Evolutionary conservation across 2,113 vertebrate species (phyloP).

Genomic region (Oncorhynchus keta): DNA sequence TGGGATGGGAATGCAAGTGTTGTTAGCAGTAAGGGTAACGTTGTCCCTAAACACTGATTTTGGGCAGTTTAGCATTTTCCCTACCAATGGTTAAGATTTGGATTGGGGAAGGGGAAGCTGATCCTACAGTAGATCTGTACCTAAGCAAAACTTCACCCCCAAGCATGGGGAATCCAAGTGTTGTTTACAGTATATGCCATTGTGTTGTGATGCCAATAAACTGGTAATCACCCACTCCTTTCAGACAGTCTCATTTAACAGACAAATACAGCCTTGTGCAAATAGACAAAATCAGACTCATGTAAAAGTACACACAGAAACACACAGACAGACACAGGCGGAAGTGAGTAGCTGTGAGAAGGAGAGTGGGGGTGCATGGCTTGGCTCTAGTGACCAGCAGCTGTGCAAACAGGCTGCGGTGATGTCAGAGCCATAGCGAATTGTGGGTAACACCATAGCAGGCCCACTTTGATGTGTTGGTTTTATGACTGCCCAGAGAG

Average conservation of each 20-base stretch:
- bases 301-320: background rate
- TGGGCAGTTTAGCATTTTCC: too few relatives aligned
- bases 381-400: slow-evolving; percentile 47
- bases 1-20: too few relatives aligned
- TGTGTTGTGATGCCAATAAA: slow-evolving; percentile 37
- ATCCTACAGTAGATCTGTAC: too few relatives aligned
- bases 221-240: slow-evolving; percentile 6
- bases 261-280: slow-evolving; percentile 34
- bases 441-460: slow-evolving; percentile 46
- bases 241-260: slow-evolving; percentile 28
- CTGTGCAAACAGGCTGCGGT: slow-evolving; percentile 67
- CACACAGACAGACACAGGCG: slow-evolving; percentile 14
- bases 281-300: background rate
- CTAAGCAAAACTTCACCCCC: too few relatives aligned
- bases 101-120: too few relatives aligned
- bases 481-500: slow-evolving; percentile 43
- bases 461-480: slow-evolving; percentile 55
- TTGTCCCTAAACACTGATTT: too few relatives aligned
- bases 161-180: too few relatives aligned
- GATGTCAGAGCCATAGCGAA: slow-evolving; percentile 66
- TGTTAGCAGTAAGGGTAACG: too few relatives aligned
- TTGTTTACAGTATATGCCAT: too few relatives aligned
- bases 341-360: slow-evolving; percentile 43
- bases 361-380: slow-evolving; percentile 29
- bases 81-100: too few relatives aligned